These are phyloP conservation scores for Propithecus perrieri DNA, from an alignment of 2,797 vertebrate genomes.

Conservation along the genomic window DNA sequence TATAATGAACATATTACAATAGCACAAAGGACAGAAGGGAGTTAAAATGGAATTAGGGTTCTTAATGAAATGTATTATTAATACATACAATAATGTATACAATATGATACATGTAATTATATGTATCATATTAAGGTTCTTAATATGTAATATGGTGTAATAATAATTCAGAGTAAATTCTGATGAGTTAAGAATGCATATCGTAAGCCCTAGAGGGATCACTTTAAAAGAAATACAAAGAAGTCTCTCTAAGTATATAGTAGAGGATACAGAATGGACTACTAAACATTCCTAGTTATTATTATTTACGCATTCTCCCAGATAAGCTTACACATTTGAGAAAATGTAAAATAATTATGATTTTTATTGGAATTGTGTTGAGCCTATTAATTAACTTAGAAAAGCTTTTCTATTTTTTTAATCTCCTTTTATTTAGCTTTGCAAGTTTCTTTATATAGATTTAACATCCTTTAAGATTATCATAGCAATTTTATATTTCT, in stretches of 20 bases:
- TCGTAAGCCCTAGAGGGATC: not conserved
- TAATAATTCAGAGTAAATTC: not conserved
- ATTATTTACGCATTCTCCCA: not conserved
- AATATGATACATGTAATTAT: not conserved
- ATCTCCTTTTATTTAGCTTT: not conserved
- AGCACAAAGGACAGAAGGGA: not conserved
- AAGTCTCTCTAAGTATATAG: not conserved
- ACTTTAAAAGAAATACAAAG: not conserved
- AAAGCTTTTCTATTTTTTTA: not conserved
- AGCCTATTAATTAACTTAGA: conserved; percentile 21
- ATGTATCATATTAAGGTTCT: not conserved
- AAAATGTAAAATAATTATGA: conserved; percentile 21
- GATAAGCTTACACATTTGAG: not conserved
- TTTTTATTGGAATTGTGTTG: conserved; percentile 21
- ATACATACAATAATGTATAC: not conserved
- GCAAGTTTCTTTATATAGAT: not conserved
- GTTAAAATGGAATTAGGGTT: not conserved
- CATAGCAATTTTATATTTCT: conserved; percentile 23
- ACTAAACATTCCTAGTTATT: not conserved
- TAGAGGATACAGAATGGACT: not conserved
- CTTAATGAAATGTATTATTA: conserved; percentile 13
- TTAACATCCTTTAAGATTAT: not conserved
- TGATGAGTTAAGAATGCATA: not conserved
- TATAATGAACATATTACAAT: not conserved
- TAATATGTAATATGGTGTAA: conserved; percentile 1